phyloP scores from a whole-genome alignment of 2,113 vertebrate genomes.

The Parus major region DNA sequence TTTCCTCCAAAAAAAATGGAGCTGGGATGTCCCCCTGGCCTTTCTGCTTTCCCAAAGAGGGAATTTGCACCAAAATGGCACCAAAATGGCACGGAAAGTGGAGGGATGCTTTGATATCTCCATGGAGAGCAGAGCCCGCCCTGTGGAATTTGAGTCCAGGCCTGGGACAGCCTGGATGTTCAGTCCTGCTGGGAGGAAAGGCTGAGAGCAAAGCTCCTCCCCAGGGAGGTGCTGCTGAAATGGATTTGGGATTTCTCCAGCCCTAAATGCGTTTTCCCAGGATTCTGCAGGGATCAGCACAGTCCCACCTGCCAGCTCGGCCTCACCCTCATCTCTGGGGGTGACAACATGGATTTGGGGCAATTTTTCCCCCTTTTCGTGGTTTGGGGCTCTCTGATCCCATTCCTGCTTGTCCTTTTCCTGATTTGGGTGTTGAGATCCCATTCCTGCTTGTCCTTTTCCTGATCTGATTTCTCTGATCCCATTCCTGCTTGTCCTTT shows the following conservation, averaged over 20 bases:
- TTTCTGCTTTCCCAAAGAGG: neutral
- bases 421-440: neutral
- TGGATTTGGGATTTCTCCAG: neutral
- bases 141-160: neutral
- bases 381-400: neutral
- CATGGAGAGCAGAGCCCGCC: neutral
- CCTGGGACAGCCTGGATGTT: neutral
- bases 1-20: neutral
- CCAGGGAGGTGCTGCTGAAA: neutral
- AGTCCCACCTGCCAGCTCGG: neutral
- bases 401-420: neutral
- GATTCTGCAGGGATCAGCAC: neutral
- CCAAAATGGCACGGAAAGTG: neutral
- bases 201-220: neutral
- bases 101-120: accelerated
- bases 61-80: neutral
- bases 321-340: neutral
- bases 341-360: neutral
- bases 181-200: accelerated
- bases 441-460: neutral
- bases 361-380: neutral
- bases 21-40: neutral
- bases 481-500: neutral
- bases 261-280: neutral
- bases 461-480: neutral